Percentiles rank a stretch among this genome's conserved stretches.
These are phyloP conservation scores for Stictocephala bisonia DNA, from an alignment of 2,888 invertebrate species.

Conservation along the genomic window DNA sequence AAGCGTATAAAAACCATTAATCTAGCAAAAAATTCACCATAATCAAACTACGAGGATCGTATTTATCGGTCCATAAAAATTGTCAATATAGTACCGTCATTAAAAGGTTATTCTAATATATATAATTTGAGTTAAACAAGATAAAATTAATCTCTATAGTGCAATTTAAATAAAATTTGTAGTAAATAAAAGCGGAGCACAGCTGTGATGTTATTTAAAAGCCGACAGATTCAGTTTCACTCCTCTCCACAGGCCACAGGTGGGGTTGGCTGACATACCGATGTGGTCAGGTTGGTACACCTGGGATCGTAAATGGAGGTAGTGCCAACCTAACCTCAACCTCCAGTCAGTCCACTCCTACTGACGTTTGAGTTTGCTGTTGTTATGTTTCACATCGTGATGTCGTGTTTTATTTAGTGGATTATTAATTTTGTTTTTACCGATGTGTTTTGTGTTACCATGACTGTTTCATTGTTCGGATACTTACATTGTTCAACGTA, in stretches of 20 bases:
- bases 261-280: background rate
- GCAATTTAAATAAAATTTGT: too few species aligned
- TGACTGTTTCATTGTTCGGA: background rate
- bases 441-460: conserved; percentile 17
- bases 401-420: background rate
- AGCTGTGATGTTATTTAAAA: too few species aligned
- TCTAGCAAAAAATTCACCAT: too few species aligned
- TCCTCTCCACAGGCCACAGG: background rate
- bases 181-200: too few species aligned
- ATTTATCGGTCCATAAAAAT: too few species aligned
- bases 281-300: background rate
- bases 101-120: too few species aligned
- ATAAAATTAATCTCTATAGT: too few species aligned
- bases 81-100: too few species aligned
- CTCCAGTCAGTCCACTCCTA: background rate
- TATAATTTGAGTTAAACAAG: too few species aligned
- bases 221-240: background rate
- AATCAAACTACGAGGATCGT: too few species aligned
- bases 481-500: conserved; percentile 5
- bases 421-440: background rate
- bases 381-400: background rate
- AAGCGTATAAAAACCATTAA: too few species aligned
- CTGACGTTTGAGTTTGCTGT: conserved; percentile 15
- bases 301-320: background rate
- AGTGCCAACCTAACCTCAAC: conserved; percentile 30